Evolutionary conservation across 2,888 invertebrate genomes (phyloP), one percentile per base, ranked within the genome.

Genomic region (Troilus luridus): DNA sequence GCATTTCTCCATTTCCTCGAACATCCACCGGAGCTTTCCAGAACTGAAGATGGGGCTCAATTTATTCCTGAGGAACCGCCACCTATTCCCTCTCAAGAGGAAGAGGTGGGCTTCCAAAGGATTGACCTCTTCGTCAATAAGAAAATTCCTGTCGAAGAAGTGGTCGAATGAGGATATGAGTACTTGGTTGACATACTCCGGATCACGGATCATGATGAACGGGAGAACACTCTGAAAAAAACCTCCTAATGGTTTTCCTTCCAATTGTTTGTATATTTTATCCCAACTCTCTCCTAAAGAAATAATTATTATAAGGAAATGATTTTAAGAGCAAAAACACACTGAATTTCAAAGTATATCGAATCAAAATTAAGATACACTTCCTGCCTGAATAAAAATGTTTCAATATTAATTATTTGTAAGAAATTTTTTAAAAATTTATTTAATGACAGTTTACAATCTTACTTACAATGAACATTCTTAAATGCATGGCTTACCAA

Each of bases 1-100:
- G 41, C 91, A 91, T 77, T 92, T 92, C 9, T 89, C 89, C 92
- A 92, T 92, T 62, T 90, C 90, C 21, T 54, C 67, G 27, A 88
- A 92, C 92, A 92, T 92, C 89, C 88, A 92, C 62, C 88, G 89
- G 10, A 92, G 90, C 59, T 92, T 92, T 8, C 90, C 91, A 17
- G 72, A 64, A 10, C 91, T 92, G 54, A 92, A 92, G 5, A 92
- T 88, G 6, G 92, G 92, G 21, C 90, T 90, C 60, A 92, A 58
- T 56, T 89, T 89, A 21, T 85, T 64, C 41, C 92, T 91, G 19
- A 92, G 24, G 21, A 59, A 21, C 27, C 81, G 90, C 91, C 91
- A 92, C 21, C 85, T 91, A 41, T 91, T 90, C 0, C 91, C 92
- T 19, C 85, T 85, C 17, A 92, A 41, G 7, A 92, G 85, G 64